Evolutionary conservation across 2,797 vertebrate genomes (phyloP).

Genomic region (Cuculus canorus): DNA sequence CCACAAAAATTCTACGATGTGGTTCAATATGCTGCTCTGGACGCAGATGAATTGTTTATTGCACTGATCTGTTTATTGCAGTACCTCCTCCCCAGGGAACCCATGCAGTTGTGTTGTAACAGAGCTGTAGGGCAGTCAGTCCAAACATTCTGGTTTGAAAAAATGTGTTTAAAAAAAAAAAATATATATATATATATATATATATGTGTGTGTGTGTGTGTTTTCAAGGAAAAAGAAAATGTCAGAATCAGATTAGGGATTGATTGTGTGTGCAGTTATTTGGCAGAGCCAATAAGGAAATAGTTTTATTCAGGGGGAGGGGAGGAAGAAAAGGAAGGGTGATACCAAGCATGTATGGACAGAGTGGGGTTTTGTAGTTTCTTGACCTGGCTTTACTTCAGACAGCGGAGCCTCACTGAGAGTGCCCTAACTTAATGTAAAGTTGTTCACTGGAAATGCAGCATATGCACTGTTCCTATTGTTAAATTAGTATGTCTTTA

Average conservation of each 20-base stretch:
- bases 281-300: slow-evolving; percentile 12
- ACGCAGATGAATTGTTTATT: neutral
- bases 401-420: neutral
- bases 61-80: neutral
- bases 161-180: neutral
- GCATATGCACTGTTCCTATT: neutral
- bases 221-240: neutral
- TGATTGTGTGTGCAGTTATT: neutral
- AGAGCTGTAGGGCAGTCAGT: neutral
- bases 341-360: slow-evolving; percentile 14
- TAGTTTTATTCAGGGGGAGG: neutral
- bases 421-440: neutral
- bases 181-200: no score
- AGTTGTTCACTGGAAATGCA: neutral
- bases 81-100: neutral
- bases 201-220: no score
- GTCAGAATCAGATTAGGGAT: slow-evolving; percentile 5
- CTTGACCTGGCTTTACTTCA: slow-evolving; percentile 43
- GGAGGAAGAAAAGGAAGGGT: neutral
- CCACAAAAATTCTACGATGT: neutral
- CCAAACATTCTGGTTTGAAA: neutral
- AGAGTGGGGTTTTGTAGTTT: slow-evolving; percentile 31
- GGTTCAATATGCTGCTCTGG: neutral
- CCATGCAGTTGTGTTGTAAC: neutral
- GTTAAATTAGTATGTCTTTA: neutral